Evolutionary conservation across 2,888 invertebrate genomes (phyloP), one percentile per base, ranked within the genome.

Genomic region (Lampropteryx suffumata): DNA sequence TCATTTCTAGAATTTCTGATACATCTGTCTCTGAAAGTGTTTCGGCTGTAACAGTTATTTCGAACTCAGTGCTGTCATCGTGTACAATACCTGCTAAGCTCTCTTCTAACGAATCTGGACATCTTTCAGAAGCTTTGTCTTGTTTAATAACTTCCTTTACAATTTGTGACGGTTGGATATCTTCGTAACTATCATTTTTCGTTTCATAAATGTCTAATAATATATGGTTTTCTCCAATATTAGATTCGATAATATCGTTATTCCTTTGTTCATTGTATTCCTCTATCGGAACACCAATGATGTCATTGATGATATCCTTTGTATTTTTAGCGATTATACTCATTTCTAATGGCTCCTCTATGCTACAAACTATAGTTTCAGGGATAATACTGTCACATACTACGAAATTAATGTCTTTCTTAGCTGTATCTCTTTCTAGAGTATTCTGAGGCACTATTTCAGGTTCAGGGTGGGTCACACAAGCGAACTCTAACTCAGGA

Each of bases 401-500:
- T 29, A 34, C 32, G 3, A 21, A 14, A 42, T 33, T 41, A 1
- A 27, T n/a, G 9, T 30, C 1, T 27, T 53, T 30, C 6, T 17
- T 4, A 12, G 9, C 9, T 10, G 12, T 32, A 36, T 35, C 14
- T 10, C 28, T 13, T 3, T 34, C 37, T 13, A 42, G 30, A n/a
- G 10, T 36, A 24, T 41, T 36, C 8, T 14, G 9, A 10, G 30
- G 11, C 11, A 35, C 21, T 2, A 17, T 27, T 12, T 29, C 57
- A 51, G 70, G 65, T 8, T 69, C 58, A 34, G 69, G 61, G 40
- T 73, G 76, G 8, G 70, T 71, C n/a, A 76, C 64, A 57, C 90
- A 91, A 14, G 88, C 88, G 55, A 91, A 90, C 61, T 90, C 90
- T 28, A 91, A 60, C 56, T 91, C 91, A 1, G 91, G 91, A 0